These are phyloP conservation scores for Caenorhabditis plicata DNA, from an alignment of 2,888 invertebrate genomes.

Conservation along the genomic window DNA sequence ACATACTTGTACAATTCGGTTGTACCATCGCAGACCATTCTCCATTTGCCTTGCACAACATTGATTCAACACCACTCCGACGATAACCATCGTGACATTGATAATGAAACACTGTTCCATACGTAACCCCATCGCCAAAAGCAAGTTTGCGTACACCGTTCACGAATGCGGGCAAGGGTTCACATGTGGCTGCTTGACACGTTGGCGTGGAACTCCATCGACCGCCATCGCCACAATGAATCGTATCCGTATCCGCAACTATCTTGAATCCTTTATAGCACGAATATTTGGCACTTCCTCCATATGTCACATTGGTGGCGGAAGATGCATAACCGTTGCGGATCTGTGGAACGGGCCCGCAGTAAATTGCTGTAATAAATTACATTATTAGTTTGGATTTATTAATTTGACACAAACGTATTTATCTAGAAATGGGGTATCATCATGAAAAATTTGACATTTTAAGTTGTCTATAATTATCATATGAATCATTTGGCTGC, in stretches of 20 bases:
- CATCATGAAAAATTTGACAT: not conserved
- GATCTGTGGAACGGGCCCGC: slow-evolving; percentile 95
- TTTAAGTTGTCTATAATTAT: no score
- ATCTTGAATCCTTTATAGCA: slow-evolving; percentile 80
- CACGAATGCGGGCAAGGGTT: slow-evolving; percentile 56
- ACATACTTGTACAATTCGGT: slow-evolving; percentile 88
- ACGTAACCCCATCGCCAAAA: slow-evolving; percentile 65
- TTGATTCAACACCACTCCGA: slow-evolving; percentile 73
- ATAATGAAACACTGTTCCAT: slow-evolving; percentile 62
- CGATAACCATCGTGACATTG: slow-evolving; percentile 62
- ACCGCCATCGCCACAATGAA: slow-evolving; percentile 62
- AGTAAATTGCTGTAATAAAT: slow-evolving; percentile 74
- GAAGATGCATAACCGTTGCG: slow-evolving; percentile 95
- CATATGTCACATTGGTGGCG: slow-evolving; percentile 90
- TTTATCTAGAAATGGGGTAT: no score
- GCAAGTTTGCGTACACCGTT: slow-evolving; percentile 59
- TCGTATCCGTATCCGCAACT: slow-evolving; percentile 62
- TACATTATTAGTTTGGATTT: no score
- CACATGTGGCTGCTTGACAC: slow-evolving; percentile 64
- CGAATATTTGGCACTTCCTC: slow-evolving; percentile 79
- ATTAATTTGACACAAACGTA: not conserved
- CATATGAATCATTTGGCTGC: no score
- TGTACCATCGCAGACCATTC: slow-evolving; percentile 89
- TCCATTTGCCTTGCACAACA: slow-evolving; percentile 85
- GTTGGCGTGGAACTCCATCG: slow-evolving; percentile 59